A percentile compares a stretch with the other conserved stretches of the same genome.
Conservation (phyloP, 2,113 vertebrate genomes). For the Eurypyga helias region DNA sequence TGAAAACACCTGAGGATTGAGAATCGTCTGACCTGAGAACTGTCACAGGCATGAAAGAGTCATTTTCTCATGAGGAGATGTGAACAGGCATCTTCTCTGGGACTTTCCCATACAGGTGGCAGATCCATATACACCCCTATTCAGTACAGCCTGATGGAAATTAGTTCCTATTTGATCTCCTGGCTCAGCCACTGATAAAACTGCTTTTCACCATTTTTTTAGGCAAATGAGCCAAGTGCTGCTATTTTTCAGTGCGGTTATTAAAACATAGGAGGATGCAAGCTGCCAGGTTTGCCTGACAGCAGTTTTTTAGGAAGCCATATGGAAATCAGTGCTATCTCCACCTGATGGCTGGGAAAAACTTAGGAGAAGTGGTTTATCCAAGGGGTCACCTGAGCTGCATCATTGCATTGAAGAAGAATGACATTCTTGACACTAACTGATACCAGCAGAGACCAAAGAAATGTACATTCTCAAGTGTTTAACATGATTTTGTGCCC, state of each 20-base stretch:
- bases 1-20: neutral
- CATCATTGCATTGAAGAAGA: neutral
- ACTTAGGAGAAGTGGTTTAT: neutral
- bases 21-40: neutral
- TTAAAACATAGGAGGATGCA: neutral
- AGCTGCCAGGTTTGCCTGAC: neutral
- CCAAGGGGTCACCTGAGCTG: too few species aligned
- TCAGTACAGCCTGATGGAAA: neutral
- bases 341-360: neutral
- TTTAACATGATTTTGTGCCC: neutral
- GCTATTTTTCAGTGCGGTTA: neutral
- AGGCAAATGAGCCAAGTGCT: neutral
- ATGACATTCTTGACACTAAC: neutral
- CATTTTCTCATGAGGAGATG: neutral
- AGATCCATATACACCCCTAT: neutral
- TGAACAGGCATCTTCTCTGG: neutral
- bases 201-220: neutral
- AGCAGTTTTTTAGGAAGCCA: neutral
- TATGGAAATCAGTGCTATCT: neutral
- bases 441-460: neutral
- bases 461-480: neutral
- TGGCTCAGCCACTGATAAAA: neutral
- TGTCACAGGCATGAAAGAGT: neutral
- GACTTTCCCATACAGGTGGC: neutral
- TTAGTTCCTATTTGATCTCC: neutral